Conservation (phyloP, 1,140 invertebrate genomes). For the Orussus abietinus region DNA sequence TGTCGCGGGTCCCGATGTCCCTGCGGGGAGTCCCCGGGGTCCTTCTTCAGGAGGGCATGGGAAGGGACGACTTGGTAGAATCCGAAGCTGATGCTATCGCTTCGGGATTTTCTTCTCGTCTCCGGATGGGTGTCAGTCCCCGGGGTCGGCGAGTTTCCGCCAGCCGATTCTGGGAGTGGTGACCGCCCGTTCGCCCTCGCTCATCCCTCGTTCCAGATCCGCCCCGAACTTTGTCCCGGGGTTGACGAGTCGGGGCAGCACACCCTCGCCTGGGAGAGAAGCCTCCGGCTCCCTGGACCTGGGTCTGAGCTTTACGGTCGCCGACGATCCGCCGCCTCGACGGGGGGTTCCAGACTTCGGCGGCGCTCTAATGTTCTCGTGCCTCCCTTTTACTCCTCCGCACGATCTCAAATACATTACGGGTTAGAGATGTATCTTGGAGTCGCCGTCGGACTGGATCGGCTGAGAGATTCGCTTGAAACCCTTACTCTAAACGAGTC, state of each 20-base stretch:
- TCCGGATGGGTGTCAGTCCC: constrained; percentile 49
- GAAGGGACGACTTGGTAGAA: too few relatives aligned
- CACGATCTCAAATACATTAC: constrained; percentile 52
- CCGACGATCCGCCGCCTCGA: constrained; percentile 1
- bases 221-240: constrained; percentile 2
- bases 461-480: too few relatives aligned
- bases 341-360: constrained; percentile 5
- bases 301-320: neutral
- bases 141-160: constrained; percentile 51
- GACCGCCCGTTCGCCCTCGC: constrained; percentile 38
- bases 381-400: constrained; percentile 39
- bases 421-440: constrained; percentile 36
- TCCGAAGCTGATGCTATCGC: constrained; percentile 49
- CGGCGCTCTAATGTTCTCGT: constrained; percentile 32
- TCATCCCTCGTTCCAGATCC: constrained; percentile 41
- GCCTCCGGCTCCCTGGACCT: neutral
- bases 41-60: too few relatives aligned
- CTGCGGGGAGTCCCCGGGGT: too few relatives aligned
- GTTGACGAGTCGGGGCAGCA: neutral
- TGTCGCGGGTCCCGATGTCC: too few relatives aligned
- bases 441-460: constrained; percentile 31
- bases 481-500: too few relatives aligned
- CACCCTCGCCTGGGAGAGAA: neutral
- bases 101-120: constrained; percentile 30
- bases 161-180: constrained; percentile 46